These are phyloP conservation scores for Thamnophis elegans DNA, from an alignment of 2,797 vertebrate genomes.

Conservation along the genomic window DNA sequence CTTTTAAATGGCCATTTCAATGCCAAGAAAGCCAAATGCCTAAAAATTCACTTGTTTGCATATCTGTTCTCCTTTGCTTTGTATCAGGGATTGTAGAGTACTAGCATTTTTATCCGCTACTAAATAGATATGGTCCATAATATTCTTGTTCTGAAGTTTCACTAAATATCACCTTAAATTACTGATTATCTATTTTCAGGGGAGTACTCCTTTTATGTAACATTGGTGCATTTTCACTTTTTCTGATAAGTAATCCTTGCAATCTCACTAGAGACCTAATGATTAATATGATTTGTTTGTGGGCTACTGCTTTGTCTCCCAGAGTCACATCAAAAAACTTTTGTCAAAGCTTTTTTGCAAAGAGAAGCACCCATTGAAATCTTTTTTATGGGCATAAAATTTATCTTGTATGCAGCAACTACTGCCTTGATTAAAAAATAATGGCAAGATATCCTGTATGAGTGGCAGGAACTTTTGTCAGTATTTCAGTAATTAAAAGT, in stretches of 20 bases:
- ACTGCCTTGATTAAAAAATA: neutral
- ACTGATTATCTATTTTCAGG: neutral
- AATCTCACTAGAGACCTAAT: neutral
- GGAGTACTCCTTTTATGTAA: neutral
- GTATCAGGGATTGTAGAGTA: neutral
- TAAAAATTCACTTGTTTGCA: neutral
- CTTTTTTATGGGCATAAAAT: neutral
- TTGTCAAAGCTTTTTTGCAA: neutral
- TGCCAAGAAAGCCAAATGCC: neutral
- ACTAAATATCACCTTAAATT: neutral
- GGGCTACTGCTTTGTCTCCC: neutral
- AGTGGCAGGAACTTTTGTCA: neutral
- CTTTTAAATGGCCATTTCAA: neutral
- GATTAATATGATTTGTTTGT: neutral
- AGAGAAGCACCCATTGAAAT: neutral
- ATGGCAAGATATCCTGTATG: neutral
- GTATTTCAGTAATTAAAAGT: neutral
- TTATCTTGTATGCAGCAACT: neutral
- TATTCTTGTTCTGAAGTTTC: neutral
- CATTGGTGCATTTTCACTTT: neutral
- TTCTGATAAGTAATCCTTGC: neutral
- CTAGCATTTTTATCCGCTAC: neutral
- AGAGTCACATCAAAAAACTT: neutral
- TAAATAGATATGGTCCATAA: neutral
- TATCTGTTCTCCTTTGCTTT: neutral